phyloP scores from a whole-genome alignment of 1,140 invertebrate genomes.

The Drosophila simulans region DNA sequence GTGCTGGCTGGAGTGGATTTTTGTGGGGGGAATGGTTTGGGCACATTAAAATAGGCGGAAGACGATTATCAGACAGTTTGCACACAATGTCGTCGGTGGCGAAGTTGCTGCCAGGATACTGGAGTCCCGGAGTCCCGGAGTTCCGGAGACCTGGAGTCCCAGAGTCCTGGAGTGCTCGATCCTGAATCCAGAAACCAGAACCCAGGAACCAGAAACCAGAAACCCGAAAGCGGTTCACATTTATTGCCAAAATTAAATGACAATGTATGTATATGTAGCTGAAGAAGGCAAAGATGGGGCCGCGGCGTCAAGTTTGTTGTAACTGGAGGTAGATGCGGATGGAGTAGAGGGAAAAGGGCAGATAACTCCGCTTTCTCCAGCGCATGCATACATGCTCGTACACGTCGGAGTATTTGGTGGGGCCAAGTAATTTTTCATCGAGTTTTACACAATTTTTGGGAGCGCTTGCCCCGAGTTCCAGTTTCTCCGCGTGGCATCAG shows the following conservation, averaged over 20 bases:
- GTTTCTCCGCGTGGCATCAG: constrained; percentile 45
- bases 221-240: constrained; percentile 53
- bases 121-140: neutral
- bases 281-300: constrained; percentile 36
- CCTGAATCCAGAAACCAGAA: neutral
- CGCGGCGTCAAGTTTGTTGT: constrained; percentile 50
- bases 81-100: constrained; percentile 71
- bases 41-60: constrained; percentile 80
- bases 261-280: constrained; percentile 82
- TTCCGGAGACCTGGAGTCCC: neutral
- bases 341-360: constrained; percentile 11
- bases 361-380: constrained; percentile 15
- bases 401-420: constrained; percentile 9
- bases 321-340: constrained; percentile 62
- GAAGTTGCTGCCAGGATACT: neutral
- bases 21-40: neutral
- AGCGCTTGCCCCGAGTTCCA: constrained; percentile 16
- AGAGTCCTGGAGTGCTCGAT: constrained; percentile 2
- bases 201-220: neutral
- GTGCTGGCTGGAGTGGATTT: neutral
- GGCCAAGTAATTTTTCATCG: constrained; percentile 74
- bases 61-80: constrained; percentile 83
- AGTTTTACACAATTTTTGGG: constrained; percentile 63
- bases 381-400: neutral
- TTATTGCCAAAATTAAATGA: constrained; percentile 84